A percentile compares a stretch with the other conserved stretches of the same genome.
Conservation (phyloP, 2,113 vertebrate species). For the Cephalopterus ornatus region DNA sequence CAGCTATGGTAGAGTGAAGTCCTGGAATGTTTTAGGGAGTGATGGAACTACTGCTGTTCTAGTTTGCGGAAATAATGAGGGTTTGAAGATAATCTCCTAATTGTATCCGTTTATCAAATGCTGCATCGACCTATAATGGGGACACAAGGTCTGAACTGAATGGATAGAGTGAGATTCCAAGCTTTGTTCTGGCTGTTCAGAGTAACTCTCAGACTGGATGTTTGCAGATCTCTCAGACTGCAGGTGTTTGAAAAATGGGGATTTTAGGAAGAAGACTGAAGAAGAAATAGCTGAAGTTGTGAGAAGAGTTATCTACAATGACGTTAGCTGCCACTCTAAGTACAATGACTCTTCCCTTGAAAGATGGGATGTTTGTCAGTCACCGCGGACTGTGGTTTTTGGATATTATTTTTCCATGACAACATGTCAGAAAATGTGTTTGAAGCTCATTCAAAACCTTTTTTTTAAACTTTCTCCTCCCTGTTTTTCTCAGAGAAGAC, state of each 20-base stretch:
- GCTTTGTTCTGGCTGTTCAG: not conserved
- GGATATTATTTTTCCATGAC: not conserved
- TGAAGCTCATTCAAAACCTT: not conserved
- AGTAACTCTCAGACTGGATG: not conserved
- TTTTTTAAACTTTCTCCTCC: too few species aligned
- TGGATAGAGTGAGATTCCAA: rapidly evolving
- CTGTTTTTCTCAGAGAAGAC: not conserved
- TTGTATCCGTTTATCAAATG: not conserved
- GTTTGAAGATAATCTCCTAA: not conserved
- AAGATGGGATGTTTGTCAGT: not conserved
- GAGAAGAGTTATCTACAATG: not conserved
- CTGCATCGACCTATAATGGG: not conserved
- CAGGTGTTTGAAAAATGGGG: not conserved
- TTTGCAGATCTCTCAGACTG: not conserved
- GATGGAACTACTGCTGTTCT: rapidly evolving
- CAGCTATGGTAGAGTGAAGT: not conserved
- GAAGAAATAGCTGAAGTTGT: not conserved
- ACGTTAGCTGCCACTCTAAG: not conserved
- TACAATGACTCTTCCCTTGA: not conserved
- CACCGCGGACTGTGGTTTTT: not conserved
- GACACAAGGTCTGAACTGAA: too few species aligned
- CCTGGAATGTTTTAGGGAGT: not conserved
- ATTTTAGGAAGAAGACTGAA: not conserved
- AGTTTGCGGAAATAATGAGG: not conserved
- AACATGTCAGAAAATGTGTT: not conserved